Evolutionary conservation across 1,140 invertebrate genomes (phyloP), one percentile per base, ranked within the genome.

Genomic region (Holcopasites calliopsidis): DNA sequence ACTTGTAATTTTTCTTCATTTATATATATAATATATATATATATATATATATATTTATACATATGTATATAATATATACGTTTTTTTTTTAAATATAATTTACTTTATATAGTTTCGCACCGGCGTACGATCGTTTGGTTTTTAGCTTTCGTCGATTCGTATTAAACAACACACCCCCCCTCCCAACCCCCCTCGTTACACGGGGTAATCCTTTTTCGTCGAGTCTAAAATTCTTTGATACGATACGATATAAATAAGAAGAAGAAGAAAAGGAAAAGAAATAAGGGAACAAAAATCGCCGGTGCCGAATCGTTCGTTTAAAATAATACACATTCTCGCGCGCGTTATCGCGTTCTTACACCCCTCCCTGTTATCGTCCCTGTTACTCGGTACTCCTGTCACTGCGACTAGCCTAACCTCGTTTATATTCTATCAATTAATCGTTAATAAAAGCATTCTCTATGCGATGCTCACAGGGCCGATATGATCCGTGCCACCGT

Each of bases 351-450:
- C 52, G 58, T 58, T 73, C 42, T 26, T 47, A 58, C 47, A 44
- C 31, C 70, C 42, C 38, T 79, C 49, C 76, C 72, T 52, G 77
- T 78, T 66, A 54, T 84, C 71, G 73, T 74, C 74, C 82, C 50
- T 80, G 70, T 58, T 82, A 82, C 49, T 81, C 65, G n/a, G 77
- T 82, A 82, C 75, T 79, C 72, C 84, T 77, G 66, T 81, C 72
- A 69, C 71, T 73, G 81, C 83, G 83, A 85, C 78, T 85, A 83
- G 77, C 72, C 84, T 85, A 83, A 83, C 66, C 70, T 75, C 76
- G 70, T 83, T 82, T 77, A 66, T 71, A 79, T 11, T 38, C 31
- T 75, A 75, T 69, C 80, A 81, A 73, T 72, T 65, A 82, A 81
- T 64, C 55, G 31, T 82, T 72, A 81, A 77, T 77, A 77, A 82